Evolutionary conservation across 2,113 vertebrate genomes (phyloP), one percentile per base, ranked within the genome.

Genomic region (Mohoua ochrocephala): DNA sequence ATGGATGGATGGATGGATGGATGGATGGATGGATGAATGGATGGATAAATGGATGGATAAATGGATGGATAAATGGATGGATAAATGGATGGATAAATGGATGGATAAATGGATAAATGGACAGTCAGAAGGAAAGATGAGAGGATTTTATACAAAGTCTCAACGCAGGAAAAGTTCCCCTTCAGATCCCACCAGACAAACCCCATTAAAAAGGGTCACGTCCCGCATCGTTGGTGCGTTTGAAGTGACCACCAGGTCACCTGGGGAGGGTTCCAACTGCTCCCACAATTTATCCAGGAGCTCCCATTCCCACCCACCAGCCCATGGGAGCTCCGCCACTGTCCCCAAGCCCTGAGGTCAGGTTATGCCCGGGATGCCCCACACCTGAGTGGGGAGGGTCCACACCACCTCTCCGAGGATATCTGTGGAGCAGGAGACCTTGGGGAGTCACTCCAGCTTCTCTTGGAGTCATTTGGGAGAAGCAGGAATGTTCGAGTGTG

Each of bases 141-240:
- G 28, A 30, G 24, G 7, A 53, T 68, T 89, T 89, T 26, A 27
- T 6, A 17, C 33, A 28, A 27, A 76, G n/a, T 31, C 27, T 60
- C 56, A 17, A 7, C 9, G 42, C 68, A 52, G 7, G 41, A 54
- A 35, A 8, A 13, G 3, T 28, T 69, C 30, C 50, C 22, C 8
- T 69, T 44, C 37, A 31, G 53, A 15, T 52, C 27, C 54, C 47
- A 67, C 22, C 50, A n/a, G 63, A 57, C 6, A 61, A 21, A 47
- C 9, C 6, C 42, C 39, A 41, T n/a, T 35, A 17, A 54, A 78
- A 77, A 42, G 23, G 4, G 2, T 42, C 2, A 0, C 0, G 8
- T 31, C 37, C 24, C 35, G 15, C 1, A 0, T 13, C 3, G 0
- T 60, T 47, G 30, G 4, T 12, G 8, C 17, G 5, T 4, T 8